A percentile compares a stretch with the other conserved stretches of the same genome.
Evolutionary conservation across 1,140 invertebrate genomes (phyloP).

Genomic region (Caligus rogercresseyi): DNA sequence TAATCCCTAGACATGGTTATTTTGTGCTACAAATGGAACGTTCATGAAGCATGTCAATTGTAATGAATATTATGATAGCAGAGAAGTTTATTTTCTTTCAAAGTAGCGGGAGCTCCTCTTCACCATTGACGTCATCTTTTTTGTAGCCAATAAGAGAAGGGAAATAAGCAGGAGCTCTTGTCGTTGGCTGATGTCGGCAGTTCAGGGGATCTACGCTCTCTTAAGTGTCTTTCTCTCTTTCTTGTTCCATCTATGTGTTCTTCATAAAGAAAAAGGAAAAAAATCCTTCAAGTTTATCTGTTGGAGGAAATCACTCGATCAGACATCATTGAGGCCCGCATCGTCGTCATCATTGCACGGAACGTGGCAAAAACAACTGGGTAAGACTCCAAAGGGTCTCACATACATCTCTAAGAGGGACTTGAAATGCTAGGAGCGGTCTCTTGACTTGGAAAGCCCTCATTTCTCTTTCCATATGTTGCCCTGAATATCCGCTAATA

Average conservation of each 20-base stretch:
- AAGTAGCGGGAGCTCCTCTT: no score
- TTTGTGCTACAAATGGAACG: no score
- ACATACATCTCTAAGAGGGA: neutral
- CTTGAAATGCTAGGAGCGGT: no score
- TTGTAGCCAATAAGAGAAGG: neutral
- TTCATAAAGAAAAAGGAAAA: neutral
- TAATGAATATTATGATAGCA: no score
- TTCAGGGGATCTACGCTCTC: no score
- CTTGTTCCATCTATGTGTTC: no score
- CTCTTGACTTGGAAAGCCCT: neutral
- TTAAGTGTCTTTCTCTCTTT: no score
- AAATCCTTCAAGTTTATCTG: neutral
- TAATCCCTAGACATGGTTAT: no score
- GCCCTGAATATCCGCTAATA: slow-evolving; percentile 7
- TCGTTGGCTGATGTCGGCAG: neutral
- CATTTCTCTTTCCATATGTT: slow-evolving; percentile 4
- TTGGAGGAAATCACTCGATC: neutral
- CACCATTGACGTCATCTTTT: no score
- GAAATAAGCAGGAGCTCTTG: neutral
- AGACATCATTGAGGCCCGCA: neutral
- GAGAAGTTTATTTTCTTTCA: no score
- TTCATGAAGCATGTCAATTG: no score
- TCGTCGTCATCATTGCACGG: neutral
- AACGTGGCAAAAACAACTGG: neutral
- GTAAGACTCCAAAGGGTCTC: no score